phyloP scores from a whole-genome alignment of 2,888 invertebrate genomes.

The Norana najaformis region DNA sequence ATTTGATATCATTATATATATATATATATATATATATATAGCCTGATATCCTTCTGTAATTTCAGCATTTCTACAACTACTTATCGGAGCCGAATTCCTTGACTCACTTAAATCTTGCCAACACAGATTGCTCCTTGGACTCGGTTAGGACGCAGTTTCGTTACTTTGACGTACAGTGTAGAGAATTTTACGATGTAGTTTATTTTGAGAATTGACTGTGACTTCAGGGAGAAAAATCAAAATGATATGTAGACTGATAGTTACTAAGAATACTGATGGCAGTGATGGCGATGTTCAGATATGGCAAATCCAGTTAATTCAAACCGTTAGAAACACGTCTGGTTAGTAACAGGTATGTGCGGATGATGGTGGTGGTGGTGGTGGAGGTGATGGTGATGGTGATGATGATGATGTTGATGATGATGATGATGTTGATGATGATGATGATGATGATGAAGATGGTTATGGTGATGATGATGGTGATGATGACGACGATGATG shows the following conservation, averaged over 20 bases:
- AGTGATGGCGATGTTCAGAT: too few species aligned
- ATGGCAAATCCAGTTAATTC: too few species aligned
- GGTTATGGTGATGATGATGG: too few species aligned
- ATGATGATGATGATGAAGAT: too few species aligned
- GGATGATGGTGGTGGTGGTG: background rate
- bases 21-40: too few species aligned
- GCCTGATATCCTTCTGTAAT: background rate
- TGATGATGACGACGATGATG: too few species aligned
- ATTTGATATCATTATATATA: background rate
- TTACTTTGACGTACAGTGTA: background rate
- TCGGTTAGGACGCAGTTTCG: background rate
- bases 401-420: too few species aligned
- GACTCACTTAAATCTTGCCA: slow-evolving; percentile 9
- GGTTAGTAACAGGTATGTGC: background rate
- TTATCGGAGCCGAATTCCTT: slow-evolving; percentile 4
- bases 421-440: too few species aligned
- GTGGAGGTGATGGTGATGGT: background rate
- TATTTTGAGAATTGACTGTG: background rate
- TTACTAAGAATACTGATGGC: too few species aligned
- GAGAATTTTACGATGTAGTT: background rate
- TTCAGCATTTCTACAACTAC: background rate
- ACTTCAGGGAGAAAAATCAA: too few species aligned
- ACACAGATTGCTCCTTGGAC: slow-evolving; percentile 2
- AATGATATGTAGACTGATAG: too few species aligned
- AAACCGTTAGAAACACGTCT: too few species aligned